A percentile compares a stretch with the other conserved stretches of the same genome.
phyloP scores from a whole-genome alignment of 2,888 invertebrate species.

The Sphinx pinastri region DNA sequence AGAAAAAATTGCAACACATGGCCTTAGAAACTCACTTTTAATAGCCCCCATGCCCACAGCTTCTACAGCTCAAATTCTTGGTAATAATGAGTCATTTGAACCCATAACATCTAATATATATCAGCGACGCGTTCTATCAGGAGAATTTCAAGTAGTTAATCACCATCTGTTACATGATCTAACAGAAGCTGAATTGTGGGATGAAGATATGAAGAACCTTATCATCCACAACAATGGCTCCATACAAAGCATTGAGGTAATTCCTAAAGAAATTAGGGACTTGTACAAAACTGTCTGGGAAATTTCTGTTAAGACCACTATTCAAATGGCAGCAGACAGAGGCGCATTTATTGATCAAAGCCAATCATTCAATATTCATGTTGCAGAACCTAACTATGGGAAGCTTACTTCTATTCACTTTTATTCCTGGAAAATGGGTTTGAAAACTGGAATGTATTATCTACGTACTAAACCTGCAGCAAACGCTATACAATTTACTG shows the following conservation, averaged over 20 bases:
- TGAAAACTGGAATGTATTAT: slow-evolving; percentile 99
- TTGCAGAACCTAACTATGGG: slow-evolving; percentile 96
- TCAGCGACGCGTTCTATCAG: slow-evolving; percentile 95
- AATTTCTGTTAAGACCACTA: slow-evolving; percentile 94
- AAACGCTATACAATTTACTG: slow-evolving; percentile 98
- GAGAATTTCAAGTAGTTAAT: slow-evolving; percentile 98
- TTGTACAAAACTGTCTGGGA: slow-evolving; percentile 99
- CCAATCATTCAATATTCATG: slow-evolving; percentile 98
- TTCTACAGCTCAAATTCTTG: slow-evolving; percentile 99
- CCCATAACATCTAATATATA: slow-evolving; percentile 99
- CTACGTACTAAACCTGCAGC: slow-evolving; percentile 98
- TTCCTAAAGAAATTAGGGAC: slow-evolving; percentile 92
- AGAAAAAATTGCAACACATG: slow-evolving; percentile 92
- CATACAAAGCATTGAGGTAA: slow-evolving; percentile 92
- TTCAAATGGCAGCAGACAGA: slow-evolving; percentile 98
- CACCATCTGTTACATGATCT: slow-evolving; percentile 97
- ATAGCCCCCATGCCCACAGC: slow-evolving; percentile 99
- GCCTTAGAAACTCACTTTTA: slow-evolving; percentile 96
- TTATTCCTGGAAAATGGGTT: slow-evolving; percentile 97
- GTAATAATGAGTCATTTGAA: slow-evolving; percentile 99
- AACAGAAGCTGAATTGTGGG: slow-evolving; percentile 96
- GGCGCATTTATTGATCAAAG: slow-evolving; percentile 99
- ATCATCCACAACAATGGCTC: slow-evolving; percentile 97
- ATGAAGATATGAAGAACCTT: slow-evolving; percentile 97
- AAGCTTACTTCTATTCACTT: slow-evolving; percentile 99